These are phyloP conservation scores for Calidris pugnax DNA, from an alignment of 2,113 vertebrate species.

Conservation along the genomic window DNA sequence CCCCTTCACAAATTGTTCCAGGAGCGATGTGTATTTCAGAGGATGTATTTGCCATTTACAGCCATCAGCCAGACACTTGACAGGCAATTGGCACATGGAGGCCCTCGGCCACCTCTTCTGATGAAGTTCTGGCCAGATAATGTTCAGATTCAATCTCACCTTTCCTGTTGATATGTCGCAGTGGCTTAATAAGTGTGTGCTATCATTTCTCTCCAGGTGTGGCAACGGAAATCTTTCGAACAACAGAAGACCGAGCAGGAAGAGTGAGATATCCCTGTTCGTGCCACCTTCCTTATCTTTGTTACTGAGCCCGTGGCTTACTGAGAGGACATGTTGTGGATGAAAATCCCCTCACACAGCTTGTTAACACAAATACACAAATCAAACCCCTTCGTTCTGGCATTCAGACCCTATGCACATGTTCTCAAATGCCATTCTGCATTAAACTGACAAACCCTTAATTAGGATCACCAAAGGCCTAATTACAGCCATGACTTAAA, in stretches of 20 bases:
- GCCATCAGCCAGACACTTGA: not conserved
- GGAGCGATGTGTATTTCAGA: not conserved
- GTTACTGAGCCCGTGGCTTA: not conserved
- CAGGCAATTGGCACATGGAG: not conserved
- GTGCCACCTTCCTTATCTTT: not conserved
- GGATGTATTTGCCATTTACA: not conserved
- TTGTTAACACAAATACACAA: not conserved
- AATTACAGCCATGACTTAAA: not conserved
- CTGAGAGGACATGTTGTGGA: not conserved
- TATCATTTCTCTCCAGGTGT: not conserved
- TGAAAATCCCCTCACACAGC: not conserved
- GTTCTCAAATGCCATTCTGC: not conserved
- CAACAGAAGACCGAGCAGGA: not conserved
- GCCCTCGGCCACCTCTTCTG: not conserved
- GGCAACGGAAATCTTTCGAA: constrained; percentile 2
- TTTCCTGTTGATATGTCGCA: not conserved
- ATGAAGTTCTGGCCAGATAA: not conserved
- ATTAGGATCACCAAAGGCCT: not conserved
- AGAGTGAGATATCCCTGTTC: not conserved
- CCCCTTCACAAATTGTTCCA: not conserved
- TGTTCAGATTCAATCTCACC: not conserved
- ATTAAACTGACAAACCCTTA: not conserved
- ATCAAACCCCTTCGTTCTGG: not conserved
- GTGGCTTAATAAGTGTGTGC: not conserved
- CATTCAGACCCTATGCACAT: not conserved